Evolutionary conservation across 2,888 invertebrate genomes (phyloP).

Genomic region (Agriopis leucophaearia): DNA sequence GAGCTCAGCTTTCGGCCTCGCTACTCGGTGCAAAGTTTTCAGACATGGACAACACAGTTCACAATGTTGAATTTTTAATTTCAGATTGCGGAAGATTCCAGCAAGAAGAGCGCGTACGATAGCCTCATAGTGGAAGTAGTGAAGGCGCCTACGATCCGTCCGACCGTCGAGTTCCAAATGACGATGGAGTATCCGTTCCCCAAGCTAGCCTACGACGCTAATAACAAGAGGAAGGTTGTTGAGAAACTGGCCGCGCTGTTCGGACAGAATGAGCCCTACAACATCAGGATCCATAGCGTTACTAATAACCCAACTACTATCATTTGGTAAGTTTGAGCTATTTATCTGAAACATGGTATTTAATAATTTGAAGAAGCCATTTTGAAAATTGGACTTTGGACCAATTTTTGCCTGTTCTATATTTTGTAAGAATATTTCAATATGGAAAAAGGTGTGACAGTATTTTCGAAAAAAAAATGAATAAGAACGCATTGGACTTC

Average conservation of each 20-base stretch:
- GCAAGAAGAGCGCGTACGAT: slow-evolving; percentile 92
- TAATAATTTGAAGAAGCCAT: too few species aligned
- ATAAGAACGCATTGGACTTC: too few species aligned
- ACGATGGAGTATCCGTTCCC: slow-evolving; percentile 90
- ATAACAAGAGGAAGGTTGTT: slow-evolving; percentile 92
- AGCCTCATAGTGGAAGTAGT: slow-evolving; percentile 92
- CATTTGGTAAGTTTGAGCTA: slow-evolving; percentile 83
- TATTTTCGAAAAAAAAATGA: too few species aligned
- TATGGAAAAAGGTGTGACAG: too few species aligned
- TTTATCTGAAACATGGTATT: too few species aligned
- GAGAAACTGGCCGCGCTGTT: slow-evolving; percentile 93
- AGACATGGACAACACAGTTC: too few species aligned
- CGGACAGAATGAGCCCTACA: slow-evolving; percentile 90
- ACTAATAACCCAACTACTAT: slow-evolving; percentile 89
- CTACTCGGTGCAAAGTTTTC: too few species aligned
- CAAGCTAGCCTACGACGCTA: slow-evolving; percentile 89
- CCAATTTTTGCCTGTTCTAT: too few species aligned
- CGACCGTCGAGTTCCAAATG: slow-evolving; percentile 93
- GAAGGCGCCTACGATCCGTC: slow-evolving; percentile 87
- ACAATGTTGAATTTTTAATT: slow-evolving; percentile 20
- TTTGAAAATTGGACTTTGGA: too few species aligned
- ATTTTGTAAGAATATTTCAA: too few species aligned
- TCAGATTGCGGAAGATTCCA: slow-evolving; percentile 90
- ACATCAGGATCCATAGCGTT: slow-evolving; percentile 91
- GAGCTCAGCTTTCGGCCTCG: too few species aligned